Conservation (phyloP, 1,140 invertebrate genomes). For the Penaeus vannamei region DNA sequence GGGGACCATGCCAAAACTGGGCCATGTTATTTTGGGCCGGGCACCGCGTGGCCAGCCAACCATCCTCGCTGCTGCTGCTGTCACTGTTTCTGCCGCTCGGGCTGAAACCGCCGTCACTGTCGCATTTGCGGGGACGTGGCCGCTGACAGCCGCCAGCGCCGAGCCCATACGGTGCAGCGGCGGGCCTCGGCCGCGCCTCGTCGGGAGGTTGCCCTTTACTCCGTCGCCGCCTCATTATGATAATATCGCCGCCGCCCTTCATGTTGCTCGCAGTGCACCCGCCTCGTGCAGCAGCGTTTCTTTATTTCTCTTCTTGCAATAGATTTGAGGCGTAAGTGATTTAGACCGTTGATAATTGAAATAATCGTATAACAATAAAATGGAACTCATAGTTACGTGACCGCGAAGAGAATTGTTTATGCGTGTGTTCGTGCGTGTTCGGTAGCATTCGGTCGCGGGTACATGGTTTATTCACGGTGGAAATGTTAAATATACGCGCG, state of each 20-base stretch:
- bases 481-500: slow-evolving; percentile 19
- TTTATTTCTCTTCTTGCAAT: no score
- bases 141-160: not conserved
- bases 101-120: not conserved
- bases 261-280: no score
- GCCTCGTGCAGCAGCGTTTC: no score
- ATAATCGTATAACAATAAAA: no score
- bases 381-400: not conserved
- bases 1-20: slow-evolving; percentile 50
- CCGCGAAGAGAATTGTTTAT: not conserved
- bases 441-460: not conserved
- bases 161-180: not conserved
- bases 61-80: slow-evolving; percentile 25
- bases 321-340: no score
- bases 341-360: no score
- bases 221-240: no score
- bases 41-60: slow-evolving; percentile 46
- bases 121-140: not conserved
- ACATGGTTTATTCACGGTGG: not conserved
- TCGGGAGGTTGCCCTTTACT: no score
- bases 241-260: no score
- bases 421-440: not conserved
- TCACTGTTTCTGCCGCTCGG: slow-evolving; percentile 10
- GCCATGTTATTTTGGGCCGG: slow-evolving; percentile 52
- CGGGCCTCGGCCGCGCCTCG: not conserved